Base-by-base conservation (phyloP, 2,888 invertebrate species). In the Dolichopus griseipennis region DNA sequence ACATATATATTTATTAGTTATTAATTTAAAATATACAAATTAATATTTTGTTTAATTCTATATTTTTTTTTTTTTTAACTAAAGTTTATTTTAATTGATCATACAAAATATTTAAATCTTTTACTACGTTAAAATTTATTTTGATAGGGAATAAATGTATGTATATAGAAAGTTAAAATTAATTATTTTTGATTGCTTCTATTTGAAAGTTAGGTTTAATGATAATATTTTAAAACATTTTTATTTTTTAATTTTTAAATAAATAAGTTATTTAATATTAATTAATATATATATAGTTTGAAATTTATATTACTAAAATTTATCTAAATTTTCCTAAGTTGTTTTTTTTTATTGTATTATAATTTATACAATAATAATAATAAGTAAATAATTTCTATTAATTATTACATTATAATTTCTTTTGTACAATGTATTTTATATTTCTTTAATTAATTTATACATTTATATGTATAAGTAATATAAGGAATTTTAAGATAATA, bases 221-320 rank as follows among this genome's bases (percentile, higher is more conserved):
- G 63, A 41, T 67, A 21, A 65, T 61, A 67, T 63, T 70, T 34
- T 33, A 20, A 63, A 27, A 27, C 27, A 4, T 27, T 27, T 27
- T 27, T 27, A 62, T 66, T 20, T 22, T 65, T 65, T 65, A 43
- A 27, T 65, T 67, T 62, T 61, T 21, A 61, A 43, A 20, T 63
- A 63, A 41, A 6, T 12, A 12, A 41, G 41, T 27, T 27, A 41
- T 9, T 41, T 41, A 12, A 41, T 41, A 41, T 41, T 41, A 41
- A 41, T 41, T 41, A 41, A 41, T 41, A 41, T 41, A 27, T 27
- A 27, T 27, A 27, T 27, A 27, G 27, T 27, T 27, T 27, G 27
- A 5, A 27, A 27, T 41, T 41, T 15, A 41, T 41, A 41, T 41
- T 41, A 41, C 41, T 52, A 52, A 52, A 52, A 52, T 52, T 52